Conservation (phyloP, 2,113 vertebrate genomes). For the Rana temporaria region DNA sequence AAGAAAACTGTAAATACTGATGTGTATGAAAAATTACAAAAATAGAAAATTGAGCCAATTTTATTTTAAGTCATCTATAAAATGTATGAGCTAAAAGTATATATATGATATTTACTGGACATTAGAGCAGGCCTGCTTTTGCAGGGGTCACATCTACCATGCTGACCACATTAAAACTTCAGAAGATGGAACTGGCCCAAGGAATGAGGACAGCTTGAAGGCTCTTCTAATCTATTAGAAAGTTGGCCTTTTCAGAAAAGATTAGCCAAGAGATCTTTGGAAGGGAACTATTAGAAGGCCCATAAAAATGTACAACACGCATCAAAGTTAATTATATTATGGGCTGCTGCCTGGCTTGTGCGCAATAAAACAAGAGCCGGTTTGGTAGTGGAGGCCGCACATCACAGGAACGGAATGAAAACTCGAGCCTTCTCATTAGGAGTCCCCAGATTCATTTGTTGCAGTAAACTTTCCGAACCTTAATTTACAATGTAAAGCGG, state of each 20-base stretch:
- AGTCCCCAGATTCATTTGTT: slow-evolving; percentile 16
- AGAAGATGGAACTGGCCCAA: slow-evolving; percentile 11
- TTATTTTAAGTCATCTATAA: no score
- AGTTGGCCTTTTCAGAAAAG: slow-evolving; percentile 29
- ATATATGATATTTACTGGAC: no score
- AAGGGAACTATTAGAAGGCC: background rate
- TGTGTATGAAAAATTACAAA: no score
- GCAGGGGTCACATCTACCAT: background rate
- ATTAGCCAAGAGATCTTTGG: slow-evolving; percentile 33
- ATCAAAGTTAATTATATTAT: slow-evolving; percentile 23
- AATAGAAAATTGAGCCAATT: no score
- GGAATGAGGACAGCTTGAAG: background rate
- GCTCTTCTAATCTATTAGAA: slow-evolving; percentile 35
- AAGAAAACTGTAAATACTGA: no score
- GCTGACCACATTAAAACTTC: background rate
- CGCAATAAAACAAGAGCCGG: slow-evolving; percentile 19
- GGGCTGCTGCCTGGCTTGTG: background rate
- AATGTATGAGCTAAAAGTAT: no score
- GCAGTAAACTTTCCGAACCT: slow-evolving; percentile 4
- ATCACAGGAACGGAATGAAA: background rate
- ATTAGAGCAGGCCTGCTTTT: background rate
- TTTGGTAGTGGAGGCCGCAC: background rate
- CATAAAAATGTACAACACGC: slow-evolving; percentile 20
- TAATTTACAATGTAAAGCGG: slow-evolving; percentile 53
- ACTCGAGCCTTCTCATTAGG: background rate